Evolutionary conservation across 2,797 vertebrate species (phyloP), one percentile per base, ranked within the genome.

Genomic region (Pitangus sulphuratus): DNA sequence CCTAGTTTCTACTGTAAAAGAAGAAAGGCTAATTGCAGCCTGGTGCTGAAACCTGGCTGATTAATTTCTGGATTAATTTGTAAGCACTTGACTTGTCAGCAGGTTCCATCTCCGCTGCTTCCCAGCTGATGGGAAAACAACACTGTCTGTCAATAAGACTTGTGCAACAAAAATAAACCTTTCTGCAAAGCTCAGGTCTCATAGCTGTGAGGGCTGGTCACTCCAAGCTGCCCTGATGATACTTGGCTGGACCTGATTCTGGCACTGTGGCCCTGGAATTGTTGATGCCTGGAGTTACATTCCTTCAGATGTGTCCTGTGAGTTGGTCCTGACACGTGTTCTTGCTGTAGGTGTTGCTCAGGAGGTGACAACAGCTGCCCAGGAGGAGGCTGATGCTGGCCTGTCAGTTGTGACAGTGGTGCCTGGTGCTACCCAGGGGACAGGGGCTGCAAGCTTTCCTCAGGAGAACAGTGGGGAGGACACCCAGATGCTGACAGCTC

Each of bases 51-150:
- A 90, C 64, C 68, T 80, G 70, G 66, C 84, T 90, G 78, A 93
- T 89, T 93, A 77, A 89, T 90, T 90, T 84, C 66, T 62, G 82
- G 66, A 82, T 89, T 91, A 95, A 95, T 95, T 94, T 93, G 61
- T 72, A 79, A 90, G 57, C 61, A 50, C 93, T 97, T 95, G 53
- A 88, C 93, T 94, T 95, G 65, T 79, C 91, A 95, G 87, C 90
- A 84, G 91, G 93, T 75, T 95, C 28, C 61, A 44, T 81, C 54
- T 87, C 61, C 70, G 40, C 69, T 47, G 8, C 47, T 84, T 72
- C 54, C 54, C 80, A 81, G 77, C 68, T 94, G 90, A 51, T 94
- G 93, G 87, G 80, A 30, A 82, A 95, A 90, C 88, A 96, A 40
- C 26, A 2, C 65, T 57, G 35, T 31, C 75, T 57, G 35, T 31